These are phyloP conservation scores for Lysandra bellargus DNA, from an alignment of 2,888 invertebrate species.

Conservation along the genomic window DNA sequence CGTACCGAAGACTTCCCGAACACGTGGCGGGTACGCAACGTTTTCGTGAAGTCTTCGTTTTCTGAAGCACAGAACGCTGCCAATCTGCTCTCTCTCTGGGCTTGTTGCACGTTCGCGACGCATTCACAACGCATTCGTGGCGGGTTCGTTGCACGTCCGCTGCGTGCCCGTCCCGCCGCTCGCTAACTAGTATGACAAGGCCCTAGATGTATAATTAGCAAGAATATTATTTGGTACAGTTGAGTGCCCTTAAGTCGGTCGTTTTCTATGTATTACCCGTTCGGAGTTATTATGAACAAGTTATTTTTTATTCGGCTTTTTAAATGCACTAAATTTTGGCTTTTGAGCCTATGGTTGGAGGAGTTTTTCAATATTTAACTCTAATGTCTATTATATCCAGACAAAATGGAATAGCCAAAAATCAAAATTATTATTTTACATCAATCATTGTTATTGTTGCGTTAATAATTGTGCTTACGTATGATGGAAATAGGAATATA, in stretches of 20 bases:
- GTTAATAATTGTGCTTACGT: too few species aligned
- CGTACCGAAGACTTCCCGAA: neutral
- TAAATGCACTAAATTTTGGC: neutral
- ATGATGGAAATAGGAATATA: too few species aligned
- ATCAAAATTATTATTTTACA: too few species aligned
- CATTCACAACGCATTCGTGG: too few species aligned
- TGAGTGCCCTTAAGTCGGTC: neutral
- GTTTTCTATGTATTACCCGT: neutral
- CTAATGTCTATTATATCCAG: too few species aligned
- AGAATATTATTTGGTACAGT: constrained; percentile 3
- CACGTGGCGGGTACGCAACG: too few species aligned
- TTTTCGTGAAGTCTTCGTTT: too few species aligned
- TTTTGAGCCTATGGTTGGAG: neutral
- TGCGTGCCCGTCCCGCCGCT: neutral
- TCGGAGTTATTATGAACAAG: neutral
- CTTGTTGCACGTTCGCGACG: neutral
- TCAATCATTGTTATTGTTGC: too few species aligned
- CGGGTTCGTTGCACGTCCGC: neutral
- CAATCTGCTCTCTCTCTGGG: too few species aligned
- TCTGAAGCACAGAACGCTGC: too few species aligned
- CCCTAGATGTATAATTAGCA: neutral
- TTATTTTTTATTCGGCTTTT: neutral
- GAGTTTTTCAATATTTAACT: too few species aligned
- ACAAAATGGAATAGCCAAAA: too few species aligned
- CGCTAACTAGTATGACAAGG: neutral